Evolutionary conservation across 2,888 invertebrate genomes (phyloP).

Genomic region (Platynereis dumerilii): DNA sequence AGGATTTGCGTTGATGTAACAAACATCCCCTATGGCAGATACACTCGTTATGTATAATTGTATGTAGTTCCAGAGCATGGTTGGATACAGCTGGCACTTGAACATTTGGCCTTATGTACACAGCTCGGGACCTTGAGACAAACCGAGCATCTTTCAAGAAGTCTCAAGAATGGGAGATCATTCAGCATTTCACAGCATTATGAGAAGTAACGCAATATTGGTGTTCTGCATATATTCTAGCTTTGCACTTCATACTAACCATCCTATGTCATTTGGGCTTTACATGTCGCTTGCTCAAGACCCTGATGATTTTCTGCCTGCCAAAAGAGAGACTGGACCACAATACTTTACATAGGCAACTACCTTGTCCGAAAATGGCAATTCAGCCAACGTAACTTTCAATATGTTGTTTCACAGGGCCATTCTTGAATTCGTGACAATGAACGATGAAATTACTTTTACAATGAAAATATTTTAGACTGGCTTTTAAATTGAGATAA

Average conservation of each 20-base stretch:
- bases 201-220: conserved; percentile 16
- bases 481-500: too few relatives aligned
- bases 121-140: conserved; percentile 27
- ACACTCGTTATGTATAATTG: conserved; percentile 26
- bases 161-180: conserved; percentile 31
- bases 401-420: too few relatives aligned
- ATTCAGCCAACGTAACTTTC: not conserved
- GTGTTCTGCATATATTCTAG: conserved; percentile 26
- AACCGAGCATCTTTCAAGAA: conserved; percentile 25
- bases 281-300: conserved; percentile 25
- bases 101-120: conserved; percentile 18
- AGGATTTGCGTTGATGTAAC: conserved; percentile 31
- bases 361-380: not conserved
- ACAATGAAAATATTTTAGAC: too few relatives aligned
- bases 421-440: too few relatives aligned
- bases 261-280: conserved; percentile 18
- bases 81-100: conserved; percentile 18
- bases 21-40: conserved; percentile 30
- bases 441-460: too few relatives aligned
- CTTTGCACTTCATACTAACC: conserved; percentile 22
- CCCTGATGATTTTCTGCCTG: conserved; percentile 25
- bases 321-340: conserved; percentile 29
- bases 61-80: conserved; percentile 30
- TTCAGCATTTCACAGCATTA: conserved; percentile 12
- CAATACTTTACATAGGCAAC: conserved; percentile 21